Conservation (phyloP, 2,888 invertebrate genomes). For the Ochlodes sylvanus region DNA sequence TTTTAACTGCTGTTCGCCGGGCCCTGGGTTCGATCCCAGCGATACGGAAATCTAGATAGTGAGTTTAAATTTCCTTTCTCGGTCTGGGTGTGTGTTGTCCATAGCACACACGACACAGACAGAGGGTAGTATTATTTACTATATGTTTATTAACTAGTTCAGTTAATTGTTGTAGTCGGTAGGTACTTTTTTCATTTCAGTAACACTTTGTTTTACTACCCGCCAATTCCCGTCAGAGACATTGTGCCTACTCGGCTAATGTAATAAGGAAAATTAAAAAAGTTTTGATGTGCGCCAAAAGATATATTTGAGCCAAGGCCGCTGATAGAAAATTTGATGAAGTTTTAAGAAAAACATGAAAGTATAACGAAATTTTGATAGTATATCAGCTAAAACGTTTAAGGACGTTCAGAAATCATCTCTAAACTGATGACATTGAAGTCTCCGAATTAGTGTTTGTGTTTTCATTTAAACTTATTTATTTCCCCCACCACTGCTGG, state of each 20-base stretch:
- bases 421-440: neutral
- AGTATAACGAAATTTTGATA: neutral
- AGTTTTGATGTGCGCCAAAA: slow-evolving; percentile 35
- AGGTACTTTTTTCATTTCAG: neutral
- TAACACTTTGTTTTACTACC: neutral
- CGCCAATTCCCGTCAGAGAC: slow-evolving; percentile 24
- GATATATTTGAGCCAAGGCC: slow-evolving; percentile 30
- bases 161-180: neutral
- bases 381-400: neutral
- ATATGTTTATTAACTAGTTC: neutral
- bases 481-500: too few species aligned
- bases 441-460: too few species aligned
- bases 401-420: neutral
- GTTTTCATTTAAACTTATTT: too few species aligned
- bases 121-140: too few species aligned
- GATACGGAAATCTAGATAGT: too few species aligned
- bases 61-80: too few species aligned
- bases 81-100: too few species aligned
- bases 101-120: too few species aligned
- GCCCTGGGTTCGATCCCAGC: too few species aligned
- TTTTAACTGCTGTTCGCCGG: too few species aligned
- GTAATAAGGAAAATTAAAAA: slow-evolving; percentile 38
- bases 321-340: slow-evolving; percentile 34
- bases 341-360: slow-evolving; percentile 23
- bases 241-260: slow-evolving; percentile 19